Base-by-base conservation (phyloP, 2,888 invertebrate species). In the Campopleginae sp. region DNA sequence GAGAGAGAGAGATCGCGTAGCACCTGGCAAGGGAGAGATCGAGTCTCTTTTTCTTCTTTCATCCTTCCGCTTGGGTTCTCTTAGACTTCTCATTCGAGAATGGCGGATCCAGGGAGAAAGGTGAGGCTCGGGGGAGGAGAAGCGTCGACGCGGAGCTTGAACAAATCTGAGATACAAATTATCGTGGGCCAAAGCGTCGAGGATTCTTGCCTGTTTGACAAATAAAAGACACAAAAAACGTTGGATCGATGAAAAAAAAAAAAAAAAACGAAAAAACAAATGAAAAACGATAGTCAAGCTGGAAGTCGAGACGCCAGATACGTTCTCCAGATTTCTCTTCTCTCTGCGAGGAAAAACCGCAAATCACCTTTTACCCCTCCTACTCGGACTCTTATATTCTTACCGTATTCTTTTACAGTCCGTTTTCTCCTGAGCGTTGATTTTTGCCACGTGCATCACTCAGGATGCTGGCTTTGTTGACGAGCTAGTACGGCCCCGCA, bases 91-190 rank as follows among this genome's bases (percentile, higher is more conserved):
- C 44, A 72, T 72, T 42, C 72, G 48, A 72, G 38, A 33, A 31
- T 48, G 31, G 23, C 63, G 58, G 19, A 61, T 38, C 14, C 14
- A 44, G 19, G 31, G 48, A 46, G 46, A 31, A 46, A 44, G n/a
- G 51, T 27, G 46, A 44, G 48, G 38, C 38, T 38, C 38, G 38
- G 7, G 38, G 38, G 65, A 27, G 38, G n/a, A 14, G 31, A 65
- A 46, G 42, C 19, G 58, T 38, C 48, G 77, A 48, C 51, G 76
- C 61, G n/a, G n/a, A 76, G 82, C 85, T 78, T 86, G 80, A 87
- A 90, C 89, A 90, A 90, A 90, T 90, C 87, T 89, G 88, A 88
- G 89, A 90, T 91, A 91, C 91, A 91, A 91, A 91, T 91, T 92
- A 91, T 89, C 88, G 85, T 68, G 81, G 79, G 58, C 70, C 70